Conservation (phyloP, 2,797 vertebrate species). For the Sebastes elongatus region DNA sequence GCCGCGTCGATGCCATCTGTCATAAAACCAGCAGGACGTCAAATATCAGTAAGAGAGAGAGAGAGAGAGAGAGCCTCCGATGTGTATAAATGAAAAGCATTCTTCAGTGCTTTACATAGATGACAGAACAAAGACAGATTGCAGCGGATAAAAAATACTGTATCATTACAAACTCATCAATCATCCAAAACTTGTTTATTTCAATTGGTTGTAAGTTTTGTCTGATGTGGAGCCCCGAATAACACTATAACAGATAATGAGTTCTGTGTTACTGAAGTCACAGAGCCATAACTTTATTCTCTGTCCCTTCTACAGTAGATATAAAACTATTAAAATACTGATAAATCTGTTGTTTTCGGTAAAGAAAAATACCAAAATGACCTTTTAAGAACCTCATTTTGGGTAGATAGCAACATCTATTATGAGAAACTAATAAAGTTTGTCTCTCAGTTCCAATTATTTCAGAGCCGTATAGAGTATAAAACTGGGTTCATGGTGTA, state of each 20-base stretch:
- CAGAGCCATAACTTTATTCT: background rate
- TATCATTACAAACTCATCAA: background rate
- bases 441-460: background rate
- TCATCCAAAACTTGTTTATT: background rate
- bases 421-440: background rate
- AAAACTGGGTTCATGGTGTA: background rate
- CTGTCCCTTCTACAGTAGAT: too few relatives aligned
- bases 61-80: background rate
- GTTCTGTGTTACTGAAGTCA: background rate
- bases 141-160: background rate
- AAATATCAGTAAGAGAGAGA: background rate
- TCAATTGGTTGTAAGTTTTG: background rate
- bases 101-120: background rate
- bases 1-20: conserved; percentile 9
- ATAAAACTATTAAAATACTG: too few relatives aligned
- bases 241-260: background rate
- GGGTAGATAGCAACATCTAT: background rate
- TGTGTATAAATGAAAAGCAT: background rate
- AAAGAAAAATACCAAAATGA: background rate
- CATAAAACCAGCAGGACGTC: conserved; percentile 28
- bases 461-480: background rate
- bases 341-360: too few relatives aligned
- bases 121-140: background rate
- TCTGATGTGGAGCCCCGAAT: background rate
- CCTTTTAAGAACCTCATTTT: background rate